A percentile compares a stretch with the other conserved stretches of the same genome.
Conservation (phyloP, 2,113 vertebrate species). For the Scytalopus superciliaris region DNA sequence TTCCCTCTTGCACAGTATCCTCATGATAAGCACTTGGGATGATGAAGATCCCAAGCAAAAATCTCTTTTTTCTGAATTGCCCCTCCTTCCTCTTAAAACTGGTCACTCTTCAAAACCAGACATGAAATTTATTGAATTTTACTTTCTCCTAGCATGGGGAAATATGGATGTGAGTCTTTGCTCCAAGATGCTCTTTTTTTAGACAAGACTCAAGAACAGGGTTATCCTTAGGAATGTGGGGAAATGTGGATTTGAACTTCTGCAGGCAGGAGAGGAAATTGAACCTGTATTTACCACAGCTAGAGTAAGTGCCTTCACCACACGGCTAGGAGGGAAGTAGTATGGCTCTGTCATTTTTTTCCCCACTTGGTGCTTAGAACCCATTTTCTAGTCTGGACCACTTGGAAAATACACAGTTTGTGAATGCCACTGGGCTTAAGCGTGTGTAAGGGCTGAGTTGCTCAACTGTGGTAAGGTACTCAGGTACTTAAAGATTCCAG, state of each 20-base stretch:
- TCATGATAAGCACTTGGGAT: background rate
- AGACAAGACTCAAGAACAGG: background rate
- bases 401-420: background rate
- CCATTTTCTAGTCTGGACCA: background rate
- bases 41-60: background rate
- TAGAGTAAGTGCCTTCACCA: background rate
- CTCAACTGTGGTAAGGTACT: background rate
- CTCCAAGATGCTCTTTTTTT: background rate
- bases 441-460: background rate
- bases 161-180: background rate
- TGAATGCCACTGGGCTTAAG: background rate
- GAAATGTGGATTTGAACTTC: background rate
- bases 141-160: background rate
- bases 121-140: background rate
- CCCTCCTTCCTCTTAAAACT: background rate
- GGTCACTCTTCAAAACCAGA: background rate
- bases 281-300: background rate
- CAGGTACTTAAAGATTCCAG: background rate
- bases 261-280: background rate
- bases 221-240: background rate
- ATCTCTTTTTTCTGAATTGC: background rate
- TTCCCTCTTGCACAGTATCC: background rate
- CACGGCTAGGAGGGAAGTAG: background rate
- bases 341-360: background rate
- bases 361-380: background rate